Evolutionary conservation across 2,888 invertebrate genomes (phyloP), one percentile per base, ranked within the genome.

Genomic region (Halictus quadricinctus): DNA sequence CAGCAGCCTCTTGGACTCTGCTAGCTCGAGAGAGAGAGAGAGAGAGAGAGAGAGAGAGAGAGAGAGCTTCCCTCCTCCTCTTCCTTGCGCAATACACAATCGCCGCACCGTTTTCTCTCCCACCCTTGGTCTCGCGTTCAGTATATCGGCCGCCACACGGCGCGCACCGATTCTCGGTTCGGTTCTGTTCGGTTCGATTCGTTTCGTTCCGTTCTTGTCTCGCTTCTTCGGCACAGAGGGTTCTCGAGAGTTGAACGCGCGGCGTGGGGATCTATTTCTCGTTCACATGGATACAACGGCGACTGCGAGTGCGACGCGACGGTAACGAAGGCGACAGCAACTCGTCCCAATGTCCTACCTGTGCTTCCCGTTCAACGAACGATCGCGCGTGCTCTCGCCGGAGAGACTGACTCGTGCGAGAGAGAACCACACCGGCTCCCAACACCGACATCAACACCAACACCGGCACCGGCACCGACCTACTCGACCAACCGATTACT

Each of bases 81-180:
- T 36, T 36, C 36, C 36, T 36, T 36, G n/a, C 60, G 46, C 46
- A 13, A 13, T 48, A 48, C 60, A 36, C 36, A 36, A 36, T 36
- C 36, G 36, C 41, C 74, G 46, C 66, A 29, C 64, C 54, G 81
- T 69, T 79, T 72, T 76, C 77, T 80, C 85, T 70, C 79, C 48
- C 72, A 18, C 54, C 13, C 69, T 5, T 8, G 18, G 18, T 12
- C 12, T 36, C 36, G n/a, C 36, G 36, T 13, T 64, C 64, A 12
- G 74, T 41, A 73, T 69, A 70, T 66, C 48, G 60, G 75, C 54
- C 66, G 25, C 25, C 25, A 25, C 25, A 25, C 64, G 36, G 36
- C 64, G 64, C 29, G 64, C 29, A 29, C 64, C 64, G 64, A 60
- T 60, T 18, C 36, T 7, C 64, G 15, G 36, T 8, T 8, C 66